These are phyloP conservation scores for Blastomussa wellsi DNA, from an alignment of 92 coral and sea anemone species.

Conservation along the genomic window DNA sequence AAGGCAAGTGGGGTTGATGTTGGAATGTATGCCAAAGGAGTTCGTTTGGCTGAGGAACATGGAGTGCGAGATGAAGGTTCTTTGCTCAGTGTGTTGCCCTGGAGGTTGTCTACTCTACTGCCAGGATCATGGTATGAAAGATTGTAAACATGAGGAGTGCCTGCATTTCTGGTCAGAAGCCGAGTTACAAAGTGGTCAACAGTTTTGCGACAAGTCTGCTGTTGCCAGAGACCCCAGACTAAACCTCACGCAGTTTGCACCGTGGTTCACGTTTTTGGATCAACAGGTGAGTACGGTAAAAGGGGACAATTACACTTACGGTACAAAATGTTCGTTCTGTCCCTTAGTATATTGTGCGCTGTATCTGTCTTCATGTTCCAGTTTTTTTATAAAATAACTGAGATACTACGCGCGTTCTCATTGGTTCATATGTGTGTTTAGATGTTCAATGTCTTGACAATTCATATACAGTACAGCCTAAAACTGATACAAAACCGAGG, in stretches of 20 bases:
- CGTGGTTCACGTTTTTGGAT: background rate
- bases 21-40: conserved; percentile 14
- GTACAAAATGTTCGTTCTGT: background rate
- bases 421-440: too few species aligned
- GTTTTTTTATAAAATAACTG: too few species aligned
- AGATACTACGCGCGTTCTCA: too few species aligned
- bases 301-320: background rate
- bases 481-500: too few species aligned
- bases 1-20: conserved; percentile 6
- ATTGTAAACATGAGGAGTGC: background rate
- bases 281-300: background rate
- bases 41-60: conserved; percentile 6
- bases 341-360: background rate
- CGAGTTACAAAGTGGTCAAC: background rate
- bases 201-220: conserved; percentile 1
- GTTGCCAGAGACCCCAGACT: background rate
- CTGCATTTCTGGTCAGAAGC: conserved; percentile 21
- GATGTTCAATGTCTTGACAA: too few species aligned
- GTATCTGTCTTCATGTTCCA: too few species aligned
- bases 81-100: background rate
- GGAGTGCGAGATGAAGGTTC: conserved; percentile 3
- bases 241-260: background rate
- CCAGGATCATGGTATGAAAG: conserved; percentile 1
- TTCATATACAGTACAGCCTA: too few species aligned
- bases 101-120: background rate